Percentiles rank a stretch among this genome's conserved stretches.
Conservation (phyloP, 2,113 vertebrate species). For the Cephalopholis sonnerati region DNA sequence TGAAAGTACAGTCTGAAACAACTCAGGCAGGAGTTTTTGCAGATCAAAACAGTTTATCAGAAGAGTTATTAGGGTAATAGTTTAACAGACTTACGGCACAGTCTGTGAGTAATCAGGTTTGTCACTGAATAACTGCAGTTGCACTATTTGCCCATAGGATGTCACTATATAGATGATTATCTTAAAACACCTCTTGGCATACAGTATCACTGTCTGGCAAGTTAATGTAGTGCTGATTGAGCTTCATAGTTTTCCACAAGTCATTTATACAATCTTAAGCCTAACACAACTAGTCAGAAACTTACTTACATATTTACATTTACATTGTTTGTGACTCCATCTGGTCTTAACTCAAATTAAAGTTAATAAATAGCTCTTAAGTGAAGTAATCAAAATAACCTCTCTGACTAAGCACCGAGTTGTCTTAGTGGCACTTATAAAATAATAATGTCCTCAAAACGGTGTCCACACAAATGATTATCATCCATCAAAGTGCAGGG, state of each 20-base stretch:
- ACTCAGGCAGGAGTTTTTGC: not conserved
- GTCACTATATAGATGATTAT: slow-evolving; percentile 72
- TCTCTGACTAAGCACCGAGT: not conserved
- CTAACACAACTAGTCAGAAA: not conserved
- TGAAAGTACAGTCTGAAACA: not conserved
- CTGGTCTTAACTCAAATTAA: not conserved
- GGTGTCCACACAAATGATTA: not conserved
- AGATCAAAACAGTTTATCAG: not conserved
- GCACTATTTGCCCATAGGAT: slow-evolving; percentile 68
- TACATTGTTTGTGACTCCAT: not conserved
- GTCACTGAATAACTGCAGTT: slow-evolving; percentile 60
- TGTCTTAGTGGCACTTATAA: not conserved
- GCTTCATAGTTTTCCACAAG: not conserved
- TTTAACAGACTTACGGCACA: not conserved
- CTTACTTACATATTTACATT: not conserved
- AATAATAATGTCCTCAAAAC: not conserved
- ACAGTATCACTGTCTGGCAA: not conserved
- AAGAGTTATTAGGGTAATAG: not conserved
- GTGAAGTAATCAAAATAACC: not conserved
- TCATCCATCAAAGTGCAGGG: not conserved
- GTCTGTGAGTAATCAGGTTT: not conserved
- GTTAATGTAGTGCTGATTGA: not conserved
- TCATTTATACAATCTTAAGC: not conserved
- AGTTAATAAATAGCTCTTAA: not conserved
- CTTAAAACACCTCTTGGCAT: not conserved